Evolutionary conservation across 2,797 vertebrate species (phyloP).

Genomic region (Myotis pilosus): DNA sequence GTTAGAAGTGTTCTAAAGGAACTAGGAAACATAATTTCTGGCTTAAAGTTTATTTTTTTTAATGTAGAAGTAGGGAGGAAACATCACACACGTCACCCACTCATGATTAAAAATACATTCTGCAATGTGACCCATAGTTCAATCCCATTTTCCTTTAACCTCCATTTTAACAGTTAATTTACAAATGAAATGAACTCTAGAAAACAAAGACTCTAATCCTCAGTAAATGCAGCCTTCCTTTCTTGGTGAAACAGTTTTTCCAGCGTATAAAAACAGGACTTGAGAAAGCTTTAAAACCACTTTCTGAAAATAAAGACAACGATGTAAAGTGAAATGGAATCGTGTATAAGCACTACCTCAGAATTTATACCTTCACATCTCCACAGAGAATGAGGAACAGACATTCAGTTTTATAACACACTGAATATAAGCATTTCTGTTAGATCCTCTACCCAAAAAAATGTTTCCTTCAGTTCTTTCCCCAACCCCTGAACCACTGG

Average conservation of each 20-base stretch:
- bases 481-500: background rate
- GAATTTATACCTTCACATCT: background rate
- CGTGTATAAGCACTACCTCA: background rate
- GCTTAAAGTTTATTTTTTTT: slow-evolving; percentile 16
- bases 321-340: slow-evolving; percentile 4
- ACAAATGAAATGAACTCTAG: slow-evolving; percentile 1
- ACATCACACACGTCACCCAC: background rate
- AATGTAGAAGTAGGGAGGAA: background rate
- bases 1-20: background rate
- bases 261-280: background rate
- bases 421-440: background rate
- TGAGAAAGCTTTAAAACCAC: slow-evolving; percentile 33
- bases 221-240: background rate
- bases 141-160: slow-evolving; percentile 44
- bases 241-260: background rate
- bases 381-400: background rate
- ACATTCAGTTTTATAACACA: background rate
- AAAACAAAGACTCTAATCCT: background rate
- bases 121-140: slow-evolving; percentile 2
- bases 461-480: background rate
- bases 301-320: background rate
- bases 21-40: slow-evolving; percentile 16
- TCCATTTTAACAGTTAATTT: slow-evolving; percentile 46
- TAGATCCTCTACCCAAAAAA: background rate
- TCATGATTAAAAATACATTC: slow-evolving; percentile 25